Evolutionary conservation across 2,797 vertebrate genomes (phyloP), one percentile per base, ranked within the genome.

Genomic region (Microcaecilia unicolor): DNA sequence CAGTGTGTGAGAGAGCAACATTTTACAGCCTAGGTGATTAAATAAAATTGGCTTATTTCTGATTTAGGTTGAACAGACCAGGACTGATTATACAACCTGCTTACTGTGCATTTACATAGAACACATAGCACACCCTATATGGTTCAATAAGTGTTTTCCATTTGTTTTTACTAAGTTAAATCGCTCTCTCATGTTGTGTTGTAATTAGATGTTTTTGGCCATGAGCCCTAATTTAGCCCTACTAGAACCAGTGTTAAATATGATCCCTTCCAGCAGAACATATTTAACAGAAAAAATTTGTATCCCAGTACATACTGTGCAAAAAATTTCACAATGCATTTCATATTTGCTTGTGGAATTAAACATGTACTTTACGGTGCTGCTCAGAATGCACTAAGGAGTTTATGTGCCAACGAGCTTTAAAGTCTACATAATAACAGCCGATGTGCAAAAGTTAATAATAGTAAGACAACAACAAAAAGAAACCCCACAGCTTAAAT

Each of bases 251-350:
- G 41, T 41, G 18, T 31, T 44, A 36, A 49, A 58, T 9, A 4
- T n/a, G n/a, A n/a, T n/a, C n/a, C n/a, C n/a, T n/a, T n/a, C n/a
- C n/a, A n/a, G n/a, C n/a, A n/a, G n/a, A n/a, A n/a, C n/a, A n/a
- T n/a, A n/a, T n/a, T n/a, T n/a, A n/a, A n/a, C n/a, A n/a, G n/a
- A n/a, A n/a, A n/a, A n/a, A n/a, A n/a, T n/a, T 14, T 47, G 33
- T 61, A 40, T 56, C 57, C 55, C 31, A 26, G 48, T 48, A 70
- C 70, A 74, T 79, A 78, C 74, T 73, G 70, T 74, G 72, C 72
- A n/a, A n/a, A n/a, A n/a, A n/a, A n/a, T n/a, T n/a, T 44, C 72
- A 70, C 65, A 15, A 37, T 18, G 18, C 34, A 23, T 21, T 46
- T 53, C 12, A 15, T 17, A 49, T 14, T 39, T 44, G 27, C 37